A percentile compares a stretch with the other conserved stretches of the same genome.
These are phyloP conservation scores for Desoria tigrina DNA, from an alignment of 2,888 invertebrate genomes.

Conservation along the genomic window DNA sequence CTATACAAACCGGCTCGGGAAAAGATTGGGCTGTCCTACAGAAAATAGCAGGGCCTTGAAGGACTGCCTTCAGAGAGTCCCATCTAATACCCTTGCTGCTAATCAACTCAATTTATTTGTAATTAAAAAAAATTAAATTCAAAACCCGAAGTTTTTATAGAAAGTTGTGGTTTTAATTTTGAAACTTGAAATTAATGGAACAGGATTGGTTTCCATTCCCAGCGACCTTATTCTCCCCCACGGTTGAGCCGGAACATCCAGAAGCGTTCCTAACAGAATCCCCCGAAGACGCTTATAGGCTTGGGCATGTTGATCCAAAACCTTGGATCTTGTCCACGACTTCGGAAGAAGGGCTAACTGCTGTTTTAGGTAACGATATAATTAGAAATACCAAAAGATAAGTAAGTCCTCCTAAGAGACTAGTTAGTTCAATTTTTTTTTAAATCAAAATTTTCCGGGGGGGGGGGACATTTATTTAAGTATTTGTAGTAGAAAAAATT, in stretches of 20 bases:
- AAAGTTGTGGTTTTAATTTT: too few species aligned
- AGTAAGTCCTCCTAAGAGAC: too few species aligned
- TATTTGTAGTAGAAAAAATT: too few species aligned
- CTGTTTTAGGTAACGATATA: conserved; percentile 23
- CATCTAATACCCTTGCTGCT: conserved; percentile 25
- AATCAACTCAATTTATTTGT: conserved; percentile 34
- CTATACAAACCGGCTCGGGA: conserved; percentile 23
- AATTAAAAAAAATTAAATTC: conserved; percentile 11
- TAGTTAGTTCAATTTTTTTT: too few species aligned
- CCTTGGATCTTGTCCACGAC: conserved; percentile 43
- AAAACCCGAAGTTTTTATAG: too few species aligned
- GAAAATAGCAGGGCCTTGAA: conserved; percentile 22
- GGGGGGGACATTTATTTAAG: too few species aligned
- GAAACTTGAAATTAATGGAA: background rate
- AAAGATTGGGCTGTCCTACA: conserved; percentile 25
- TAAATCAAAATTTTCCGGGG: too few species aligned
- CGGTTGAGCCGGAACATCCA: conserved; percentile 33
- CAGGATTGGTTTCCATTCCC: conserved; percentile 47
- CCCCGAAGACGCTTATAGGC: conserved; percentile 43
- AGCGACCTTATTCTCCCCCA: conserved; percentile 40
- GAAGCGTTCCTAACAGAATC: conserved; percentile 44
- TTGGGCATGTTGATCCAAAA: conserved; percentile 36
- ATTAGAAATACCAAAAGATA: background rate
- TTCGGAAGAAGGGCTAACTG: conserved; percentile 40
- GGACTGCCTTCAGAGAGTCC: conserved; percentile 18